Conservation (phyloP, 1,140 invertebrate species). For the Eupeodes corollae region DNA sequence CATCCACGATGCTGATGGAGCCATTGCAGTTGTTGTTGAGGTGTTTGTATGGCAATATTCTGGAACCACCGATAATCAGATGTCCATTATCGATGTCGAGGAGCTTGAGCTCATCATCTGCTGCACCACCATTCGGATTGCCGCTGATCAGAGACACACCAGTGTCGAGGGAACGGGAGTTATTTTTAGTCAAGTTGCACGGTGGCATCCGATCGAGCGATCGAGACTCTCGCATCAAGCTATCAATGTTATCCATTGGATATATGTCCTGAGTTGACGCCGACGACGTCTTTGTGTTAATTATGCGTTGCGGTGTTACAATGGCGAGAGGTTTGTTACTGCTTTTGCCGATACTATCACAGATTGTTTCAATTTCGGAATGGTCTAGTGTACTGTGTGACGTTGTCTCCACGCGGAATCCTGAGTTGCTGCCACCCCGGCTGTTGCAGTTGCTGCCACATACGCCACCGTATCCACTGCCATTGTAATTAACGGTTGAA, state of each 20-base stretch:
- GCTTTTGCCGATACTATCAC: constrained; percentile 25
- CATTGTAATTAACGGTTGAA: constrained; percentile 3
- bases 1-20: constrained; percentile 30
- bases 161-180: constrained; percentile 29
- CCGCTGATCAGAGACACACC: constrained; percentile 32
- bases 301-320: constrained; percentile 34
- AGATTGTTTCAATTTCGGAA: constrained; percentile 36
- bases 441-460: background rate
- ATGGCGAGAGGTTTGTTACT: constrained; percentile 31
- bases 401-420: constrained; percentile 16
- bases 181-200: constrained; percentile 33
- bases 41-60: constrained; percentile 32
- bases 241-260: constrained; percentile 4
- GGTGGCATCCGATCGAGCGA: constrained; percentile 34
- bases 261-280: constrained; percentile 9
- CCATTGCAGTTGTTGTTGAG: constrained; percentile 40
- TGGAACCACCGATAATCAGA: constrained; percentile 27
- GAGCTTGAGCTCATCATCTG: background rate
- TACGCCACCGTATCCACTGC: background rate
- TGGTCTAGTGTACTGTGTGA: constrained; percentile 36
- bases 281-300: constrained; percentile 18
- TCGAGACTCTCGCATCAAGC: constrained; percentile 25
- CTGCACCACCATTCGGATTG: constrained; percentile 22
- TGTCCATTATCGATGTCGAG: constrained; percentile 14
- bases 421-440: constrained; percentile 1